Evolutionary conservation across 2,888 invertebrate species (phyloP).

Genomic region (Chorisops tibialis): DNA sequence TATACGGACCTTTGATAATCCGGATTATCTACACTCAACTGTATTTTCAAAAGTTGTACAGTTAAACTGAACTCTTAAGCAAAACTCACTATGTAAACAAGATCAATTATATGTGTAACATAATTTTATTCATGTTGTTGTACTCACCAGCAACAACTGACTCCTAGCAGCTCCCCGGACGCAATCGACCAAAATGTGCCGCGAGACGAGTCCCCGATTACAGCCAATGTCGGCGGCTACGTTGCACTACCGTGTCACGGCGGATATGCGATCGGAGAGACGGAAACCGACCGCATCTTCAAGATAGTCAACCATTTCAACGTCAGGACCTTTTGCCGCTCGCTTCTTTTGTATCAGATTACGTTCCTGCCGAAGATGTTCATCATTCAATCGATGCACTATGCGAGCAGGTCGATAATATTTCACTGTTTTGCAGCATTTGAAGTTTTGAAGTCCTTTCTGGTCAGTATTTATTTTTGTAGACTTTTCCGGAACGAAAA

Average conservation of each 20-base stretch:
- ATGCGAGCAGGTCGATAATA: neutral
- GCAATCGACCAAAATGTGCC: slow-evolving; percentile 73
- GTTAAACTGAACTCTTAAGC: too few species aligned
- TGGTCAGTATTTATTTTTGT: too few species aligned
- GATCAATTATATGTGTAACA: too few species aligned
- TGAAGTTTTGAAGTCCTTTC: neutral
- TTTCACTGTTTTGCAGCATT: neutral
- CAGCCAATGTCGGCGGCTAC: slow-evolving; percentile 80
- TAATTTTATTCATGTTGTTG: too few species aligned
- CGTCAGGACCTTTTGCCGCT: slow-evolving; percentile 71
- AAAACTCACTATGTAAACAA: too few species aligned
- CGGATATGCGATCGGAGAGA: slow-evolving; percentile 87
- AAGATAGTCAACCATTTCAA: slow-evolving; percentile 78
- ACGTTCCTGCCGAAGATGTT: slow-evolving; percentile 89
- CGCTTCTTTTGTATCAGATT: slow-evolving; percentile 80
- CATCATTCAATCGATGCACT: slow-evolving; percentile 48
- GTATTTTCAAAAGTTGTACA: too few species aligned
- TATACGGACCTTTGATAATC: too few species aligned
- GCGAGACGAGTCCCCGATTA: slow-evolving; percentile 82
- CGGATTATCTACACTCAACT: too few species aligned
- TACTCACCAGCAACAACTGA: too few species aligned
- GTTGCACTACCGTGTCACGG: slow-evolving; percentile 86
- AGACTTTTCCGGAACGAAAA: too few species aligned
- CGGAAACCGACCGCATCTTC: slow-evolving; percentile 89
- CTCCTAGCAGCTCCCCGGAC: too few species aligned